Base-by-base conservation (phyloP, 2,797 vertebrate genomes). In the Chromis chromis region DNA sequence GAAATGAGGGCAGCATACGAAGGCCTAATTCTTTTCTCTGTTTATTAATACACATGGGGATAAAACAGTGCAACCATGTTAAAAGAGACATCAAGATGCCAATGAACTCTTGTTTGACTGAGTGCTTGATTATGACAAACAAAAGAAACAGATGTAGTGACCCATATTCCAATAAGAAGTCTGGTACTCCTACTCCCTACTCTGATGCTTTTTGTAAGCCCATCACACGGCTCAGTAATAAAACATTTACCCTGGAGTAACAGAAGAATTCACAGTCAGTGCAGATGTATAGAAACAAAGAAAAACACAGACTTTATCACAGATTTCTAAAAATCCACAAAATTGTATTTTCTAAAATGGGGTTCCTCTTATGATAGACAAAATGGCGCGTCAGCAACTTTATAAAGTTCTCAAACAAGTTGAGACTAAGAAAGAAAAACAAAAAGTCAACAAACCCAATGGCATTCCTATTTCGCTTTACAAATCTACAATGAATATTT, bases 31-130 rank as follows among this genome's bases (percentile, higher is more conserved):
- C 58, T 68, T 42, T 76, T 78, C 13, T 84, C 78, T 33, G 54
- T 90, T 92, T 91, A 90, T 86, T 90, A 74, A 76, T 60, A 91
- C 83, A 70, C 63, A 60, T 62, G 4, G 21, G 76, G 63, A 79
- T 80, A 86, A 84, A 88, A 86, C 78, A 70, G 82, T 77, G 77
- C 83, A 83, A 77, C n/a, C 68, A 69, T 71, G 64, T 81, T 85
- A 79, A 89, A 89, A 85, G 0, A 80, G 42, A 84, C 69, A 79
- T 27, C 6, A 72, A 27, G 24, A 75, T 68, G 58, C 48, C 22
- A 0, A 52, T n/a, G 65, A 63, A 72, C 27, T 63, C 4, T 28
- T 3, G 52, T 28, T 56, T 14, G 12, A 80, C 10, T 14, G 12
- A 80, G 10, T 22, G 59, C 12, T 55, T 72, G 56, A 17, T 49